phyloP scores from a whole-genome alignment of 2,113 vertebrate genomes.

The Sphyrna mokarran region DNA sequence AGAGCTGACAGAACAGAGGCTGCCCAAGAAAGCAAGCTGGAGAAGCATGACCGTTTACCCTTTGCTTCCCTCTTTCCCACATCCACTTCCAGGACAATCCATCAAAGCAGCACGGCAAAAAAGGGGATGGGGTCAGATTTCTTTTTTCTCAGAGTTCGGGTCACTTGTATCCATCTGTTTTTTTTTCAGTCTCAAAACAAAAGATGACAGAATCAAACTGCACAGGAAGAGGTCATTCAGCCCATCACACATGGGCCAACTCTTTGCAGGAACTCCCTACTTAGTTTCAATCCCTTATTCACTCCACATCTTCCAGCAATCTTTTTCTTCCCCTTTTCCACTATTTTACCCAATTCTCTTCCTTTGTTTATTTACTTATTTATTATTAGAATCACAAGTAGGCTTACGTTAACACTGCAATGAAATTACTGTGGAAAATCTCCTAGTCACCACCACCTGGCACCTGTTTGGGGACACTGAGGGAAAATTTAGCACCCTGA shows the following conservation, averaged over 20 bases:
- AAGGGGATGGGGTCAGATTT: neutral
- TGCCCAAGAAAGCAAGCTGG: neutral
- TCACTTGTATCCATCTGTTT: neutral
- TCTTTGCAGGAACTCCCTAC: too few species aligned
- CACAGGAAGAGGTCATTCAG: neutral
- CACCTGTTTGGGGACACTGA: too few species aligned
- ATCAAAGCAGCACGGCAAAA: neutral
- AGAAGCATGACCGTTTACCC: neutral
- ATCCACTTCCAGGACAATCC: neutral
- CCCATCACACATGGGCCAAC: neutral
- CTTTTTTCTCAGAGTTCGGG: neutral
- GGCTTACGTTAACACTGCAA: too few species aligned
- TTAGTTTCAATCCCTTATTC: neutral
- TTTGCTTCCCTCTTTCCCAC: neutral
- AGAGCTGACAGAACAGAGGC: neutral
- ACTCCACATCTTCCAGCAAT: neutral
- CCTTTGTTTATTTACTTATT: too few species aligned
- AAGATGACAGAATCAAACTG: neutral
- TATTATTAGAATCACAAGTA: too few species aligned
- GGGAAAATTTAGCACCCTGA: too few species aligned
- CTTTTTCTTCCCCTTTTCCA: neutral
- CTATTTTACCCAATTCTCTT: neutral
- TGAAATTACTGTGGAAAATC: too few species aligned
- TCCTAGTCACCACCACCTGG: too few species aligned
- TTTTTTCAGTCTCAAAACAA: neutral